Base-by-base conservation (phyloP, 2,888 invertebrate species). In the Ephialtes manifestator region DNA sequence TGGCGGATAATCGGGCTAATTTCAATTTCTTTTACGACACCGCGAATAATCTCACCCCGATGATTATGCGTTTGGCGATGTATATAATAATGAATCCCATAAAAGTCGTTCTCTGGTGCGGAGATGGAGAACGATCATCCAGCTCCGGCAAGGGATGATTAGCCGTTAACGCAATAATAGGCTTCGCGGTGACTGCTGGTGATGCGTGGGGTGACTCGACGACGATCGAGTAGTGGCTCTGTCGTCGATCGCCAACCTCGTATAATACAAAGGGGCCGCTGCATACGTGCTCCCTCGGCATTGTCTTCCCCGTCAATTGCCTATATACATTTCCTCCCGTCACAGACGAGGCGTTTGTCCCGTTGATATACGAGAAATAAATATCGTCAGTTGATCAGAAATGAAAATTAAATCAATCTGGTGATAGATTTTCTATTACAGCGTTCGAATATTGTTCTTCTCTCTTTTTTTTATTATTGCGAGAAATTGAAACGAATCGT, bases 91-190 rank as follows among this genome's bases (percentile, higher is more conserved):
- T 84, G 81, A 81, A 85, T 81, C 78, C 48, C 67, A 75, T 75
- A 80, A 83, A 83, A 80, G 80, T 72, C 83, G 80, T 55, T 31
- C 51, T 48, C 60, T 72, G 48, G 35, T 20, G 15, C 15, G 68
- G 13, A 80, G 76, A 83, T 80, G 72, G 79, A 72, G 79, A 72
- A 74, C 74, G 82, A 80, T 83, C 77, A 81, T 86, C 84, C 68
- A 67, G 51, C 82, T 86, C 84, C 72, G 60, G 51, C 82, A 8
- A 88, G 88, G 88, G 89, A 84, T 90, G 90, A 91, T 91, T 90
- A 90, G 90, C 90, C 88, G 89, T 90, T 91, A 91, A 91, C 90
- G 85, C 87, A 84, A 90, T 91, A 91, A 91, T 90, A 87, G 90
- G 58, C 80, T 72, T 55, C 67, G 83, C 55, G 60, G 87, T 35